A percentile compares a stretch with the other conserved stretches of the same genome.
These are phyloP conservation scores for Mola mola DNA, from an alignment of 2,113 vertebrate genomes.

Conservation along the genomic window DNA sequence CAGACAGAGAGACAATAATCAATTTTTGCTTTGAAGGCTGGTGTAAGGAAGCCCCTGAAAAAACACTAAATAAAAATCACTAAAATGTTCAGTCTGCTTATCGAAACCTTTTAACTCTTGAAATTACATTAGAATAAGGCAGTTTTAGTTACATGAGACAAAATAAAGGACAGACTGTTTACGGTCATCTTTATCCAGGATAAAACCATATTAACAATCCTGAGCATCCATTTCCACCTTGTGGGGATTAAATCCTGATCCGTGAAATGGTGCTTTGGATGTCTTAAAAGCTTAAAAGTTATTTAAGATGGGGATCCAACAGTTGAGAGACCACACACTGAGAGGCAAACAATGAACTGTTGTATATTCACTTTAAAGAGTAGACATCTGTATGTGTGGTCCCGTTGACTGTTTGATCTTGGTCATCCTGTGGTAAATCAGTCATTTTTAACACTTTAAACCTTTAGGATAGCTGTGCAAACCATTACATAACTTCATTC, in stretches of 20 bases:
- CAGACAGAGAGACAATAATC: slow-evolving; percentile 12
- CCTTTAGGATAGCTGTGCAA: slow-evolving; percentile 64
- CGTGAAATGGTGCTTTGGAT: slow-evolving; percentile 59
- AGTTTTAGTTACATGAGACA: slow-evolving; percentile 16
- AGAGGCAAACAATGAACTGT: slow-evolving; percentile 66
- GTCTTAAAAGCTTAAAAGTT: slow-evolving; percentile 60
- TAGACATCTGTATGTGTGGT: slow-evolving; percentile 28
- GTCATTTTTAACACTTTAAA: slow-evolving; percentile 60
- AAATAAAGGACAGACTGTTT: slow-evolving; percentile 33
- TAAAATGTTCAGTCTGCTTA: slow-evolving; percentile 46
- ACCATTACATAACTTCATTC: slow-evolving; percentile 74
- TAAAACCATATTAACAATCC: slow-evolving; percentile 50
- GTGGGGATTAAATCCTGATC: slow-evolving; percentile 50
- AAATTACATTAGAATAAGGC: slow-evolving; percentile 23
- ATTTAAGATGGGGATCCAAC: slow-evolving; percentile 55
- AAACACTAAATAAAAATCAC: slow-evolving; percentile 30
- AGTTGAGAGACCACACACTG: slow-evolving; percentile 71
- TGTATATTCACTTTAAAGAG: slow-evolving; percentile 59
- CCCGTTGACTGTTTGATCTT: slow-evolving; percentile 41
- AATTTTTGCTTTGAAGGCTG: slow-evolving; percentile 21
- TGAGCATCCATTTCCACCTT: slow-evolving; percentile 45
- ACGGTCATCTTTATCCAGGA: slow-evolving; percentile 43
- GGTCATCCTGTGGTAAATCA: slow-evolving; percentile 40
- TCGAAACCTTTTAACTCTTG: slow-evolving; percentile 37
- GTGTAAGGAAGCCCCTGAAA: background rate